Evolutionary conservation across 2,113 vertebrate genomes (phyloP), one percentile per base, ranked within the genome.

Genomic region (Nerophis ophidion): DNA sequence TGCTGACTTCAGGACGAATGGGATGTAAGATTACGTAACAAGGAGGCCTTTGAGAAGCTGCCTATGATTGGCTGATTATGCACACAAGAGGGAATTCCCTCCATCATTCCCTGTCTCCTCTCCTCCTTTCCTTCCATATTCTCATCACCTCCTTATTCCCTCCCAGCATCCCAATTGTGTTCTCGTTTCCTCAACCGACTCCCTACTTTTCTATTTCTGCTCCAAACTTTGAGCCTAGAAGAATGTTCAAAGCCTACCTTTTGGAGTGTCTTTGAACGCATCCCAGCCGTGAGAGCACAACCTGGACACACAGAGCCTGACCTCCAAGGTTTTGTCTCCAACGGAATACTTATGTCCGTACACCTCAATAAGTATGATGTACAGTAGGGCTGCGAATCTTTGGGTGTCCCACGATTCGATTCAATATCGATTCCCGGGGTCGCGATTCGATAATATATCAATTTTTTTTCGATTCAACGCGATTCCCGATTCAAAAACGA

Each of bases 21-120:
- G 59, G 64, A 61, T 62, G 57, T 69, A 60, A 65, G 68, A 34
- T 85, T 84, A 81, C 64, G 74, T 84, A 83, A 86, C 63, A 70
- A 33, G 48, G 40, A 48, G 50, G 58, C 58, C 3, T 47, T 45
- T 50, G 26, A 64, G 62, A 26, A 35, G 55, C 48, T 38, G 61
- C n/a, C 35, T 47, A 47, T 53, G 74, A 83, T 84, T 86, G 78
- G 74, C 58, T 80, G 72, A 45, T 58, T 65, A 68, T 48, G 45
- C 64, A 73, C 57, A 66, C 82, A 79, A 77, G 79, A 79, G 81
- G 84, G 84, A 83, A 83, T 84, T 86, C 82, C 82, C 84, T 80
- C 45, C 19, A 19, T 40, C 66, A 26, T 51, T 35, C 55, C 13
- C 12, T 14, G 1, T 19, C 44, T 36, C 5, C 6, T 26, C 26